Conservation (phyloP, 2,888 invertebrate species). For the Eupsilia transversa region DNA sequence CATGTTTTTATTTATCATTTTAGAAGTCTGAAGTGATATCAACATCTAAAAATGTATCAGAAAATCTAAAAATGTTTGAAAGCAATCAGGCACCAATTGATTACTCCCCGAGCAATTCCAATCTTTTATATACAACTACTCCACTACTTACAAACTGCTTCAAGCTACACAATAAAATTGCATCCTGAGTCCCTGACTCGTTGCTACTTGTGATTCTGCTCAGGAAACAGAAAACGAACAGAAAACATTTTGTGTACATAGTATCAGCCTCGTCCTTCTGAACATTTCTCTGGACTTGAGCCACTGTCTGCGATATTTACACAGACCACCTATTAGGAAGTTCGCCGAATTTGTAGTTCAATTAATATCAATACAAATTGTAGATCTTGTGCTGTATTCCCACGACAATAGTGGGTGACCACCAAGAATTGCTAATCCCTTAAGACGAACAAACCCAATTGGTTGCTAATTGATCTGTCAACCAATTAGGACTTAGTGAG, state of each 20-base stretch:
- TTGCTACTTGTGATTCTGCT: slow-evolving; percentile 11
- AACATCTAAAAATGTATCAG: slow-evolving; percentile 2
- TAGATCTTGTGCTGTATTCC: slow-evolving; percentile 12
- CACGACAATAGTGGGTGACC: slow-evolving; percentile 44
- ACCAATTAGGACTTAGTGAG: slow-evolving; percentile 49
- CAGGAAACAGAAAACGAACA: slow-evolving; percentile 23
- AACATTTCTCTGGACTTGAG: slow-evolving; percentile 5
- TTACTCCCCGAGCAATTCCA: neutral
- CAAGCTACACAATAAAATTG: slow-evolving; percentile 7
- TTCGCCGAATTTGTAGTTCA: slow-evolving; percentile 5
- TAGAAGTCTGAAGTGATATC: neutral
- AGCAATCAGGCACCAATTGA: neutral
- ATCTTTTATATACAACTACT: neutral
- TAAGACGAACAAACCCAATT: slow-evolving; percentile 56
- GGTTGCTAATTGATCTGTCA: slow-evolving; percentile 63
- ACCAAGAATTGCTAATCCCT: slow-evolving; percentile 59
- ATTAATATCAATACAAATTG: slow-evolving; percentile 51
- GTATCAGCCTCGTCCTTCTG: neutral
- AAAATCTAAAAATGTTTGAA: slow-evolving; percentile 1
- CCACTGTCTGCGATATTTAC: neutral
- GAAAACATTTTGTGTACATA: slow-evolving; percentile 1
- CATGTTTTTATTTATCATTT: neutral
- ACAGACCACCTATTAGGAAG: slow-evolving; percentile 2
- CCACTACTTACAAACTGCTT: neutral
- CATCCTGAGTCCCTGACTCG: slow-evolving; percentile 1